Base-by-base conservation (phyloP, 23 tunicate genomes). In the Botrylloides violaceus region DNA sequence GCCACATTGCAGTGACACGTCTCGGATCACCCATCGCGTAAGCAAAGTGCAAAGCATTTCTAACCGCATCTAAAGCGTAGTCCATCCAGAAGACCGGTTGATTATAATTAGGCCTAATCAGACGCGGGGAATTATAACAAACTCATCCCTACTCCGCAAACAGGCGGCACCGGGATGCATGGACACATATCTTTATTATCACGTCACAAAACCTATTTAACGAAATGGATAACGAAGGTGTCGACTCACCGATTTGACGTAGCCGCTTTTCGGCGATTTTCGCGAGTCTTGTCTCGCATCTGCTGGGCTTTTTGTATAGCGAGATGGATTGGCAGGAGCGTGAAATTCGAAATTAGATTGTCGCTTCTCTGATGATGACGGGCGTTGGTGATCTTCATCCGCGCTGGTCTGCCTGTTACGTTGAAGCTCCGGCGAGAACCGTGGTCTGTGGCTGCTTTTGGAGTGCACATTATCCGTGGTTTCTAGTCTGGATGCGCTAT, bases 241-340 rank as follows among this genome's bases (percentile, higher is more conserved):
- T 7, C 53, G 15, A 15, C 53, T 43, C 53, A 43, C 53, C 53
- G 53, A 43, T 43, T 43, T 43, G 53, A 43, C 12, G 15, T 7
- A 43, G 9, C 53, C 53, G 53, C 53, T 43, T 43, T 43, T 43
- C 53, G 53, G 53, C 53, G 53, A 43, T 15, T 43, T 43, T 15
- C 53, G 53, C 53, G 53, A 9, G 53, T 43, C 53, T 43, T 43
- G 53, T 43, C 53, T 43, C 53, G 53, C 53, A 7, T 43, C 53
- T 9, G 15, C 12, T 15, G 53, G 53, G 53, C 53, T 43, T 15
- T 43, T 43, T 15, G 53, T 7, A 15, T 7, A 43, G 9, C 53
- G 9, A 9, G 53, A 43, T n/a, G n/a, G n/a, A 43, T 43, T 43
- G 53, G 53, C 9, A 15, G 15, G 9, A 15, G 12, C 15, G 12